A percentile compares a stretch with the other conserved stretches of the same genome.
phyloP scores from a whole-genome alignment of 2,888 invertebrate species.

The Synanthedon andrenaeformis region DNA sequence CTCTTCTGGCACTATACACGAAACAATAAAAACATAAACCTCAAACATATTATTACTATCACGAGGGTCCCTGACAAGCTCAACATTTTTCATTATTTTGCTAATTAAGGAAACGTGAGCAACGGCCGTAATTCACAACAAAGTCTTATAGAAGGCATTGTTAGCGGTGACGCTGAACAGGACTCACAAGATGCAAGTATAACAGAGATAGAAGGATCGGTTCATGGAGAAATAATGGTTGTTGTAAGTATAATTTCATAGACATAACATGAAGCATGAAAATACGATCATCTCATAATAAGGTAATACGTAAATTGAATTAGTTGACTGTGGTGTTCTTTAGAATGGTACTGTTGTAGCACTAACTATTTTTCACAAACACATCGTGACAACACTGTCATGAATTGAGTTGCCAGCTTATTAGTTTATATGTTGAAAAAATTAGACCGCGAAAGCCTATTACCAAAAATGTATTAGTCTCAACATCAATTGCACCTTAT shows the following conservation, averaged over 20 bases:
- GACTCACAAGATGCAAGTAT: constrained; percentile 65
- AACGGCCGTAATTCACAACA: constrained; percentile 56
- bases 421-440: constrained; percentile 42
- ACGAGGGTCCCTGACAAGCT: constrained; percentile 61
- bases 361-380: constrained; percentile 53
- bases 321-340: constrained; percentile 58
- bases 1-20: constrained; percentile 58
- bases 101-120: constrained; percentile 64
- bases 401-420: constrained; percentile 64
- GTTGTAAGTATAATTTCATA: constrained; percentile 55
- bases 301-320: constrained; percentile 53
- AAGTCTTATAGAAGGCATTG: constrained; percentile 62
- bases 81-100: constrained; percentile 67
- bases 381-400: constrained; percentile 53
- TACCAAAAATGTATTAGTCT: constrained; percentile 6
- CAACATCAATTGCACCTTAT: background rate
- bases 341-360: constrained; percentile 60
- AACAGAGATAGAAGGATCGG: constrained; percentile 41
- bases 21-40: constrained; percentile 49
- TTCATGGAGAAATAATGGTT: constrained; percentile 47
- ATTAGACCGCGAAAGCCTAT: constrained; percentile 39
- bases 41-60: constrained; percentile 36
- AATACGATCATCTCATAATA: constrained; percentile 29
- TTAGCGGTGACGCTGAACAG: constrained; percentile 57
- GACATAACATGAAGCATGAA: constrained; percentile 33